Percentiles rank a stretch among this genome's conserved stretches.
Conservation (phyloP, 2,797 vertebrate species). For the Selene dorsalis region DNA sequence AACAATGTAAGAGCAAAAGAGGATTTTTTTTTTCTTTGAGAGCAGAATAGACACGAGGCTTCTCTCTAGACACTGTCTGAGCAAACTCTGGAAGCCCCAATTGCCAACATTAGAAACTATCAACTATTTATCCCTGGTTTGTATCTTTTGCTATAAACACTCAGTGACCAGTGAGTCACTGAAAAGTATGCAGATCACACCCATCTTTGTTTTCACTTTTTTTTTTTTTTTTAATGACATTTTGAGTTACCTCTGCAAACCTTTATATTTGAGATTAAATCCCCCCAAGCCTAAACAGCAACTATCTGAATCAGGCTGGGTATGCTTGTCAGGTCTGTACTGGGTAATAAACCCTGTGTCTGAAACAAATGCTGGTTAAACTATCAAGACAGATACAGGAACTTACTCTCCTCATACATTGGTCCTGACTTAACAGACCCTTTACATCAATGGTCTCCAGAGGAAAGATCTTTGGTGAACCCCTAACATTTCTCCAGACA, state of each 20-base stretch:
- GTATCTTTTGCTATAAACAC: neutral
- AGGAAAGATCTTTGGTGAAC: neutral
- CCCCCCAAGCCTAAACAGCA: neutral
- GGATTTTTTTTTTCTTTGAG: neutral
- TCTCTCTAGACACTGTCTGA: neutral
- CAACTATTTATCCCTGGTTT: neutral
- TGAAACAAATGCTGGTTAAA: neutral
- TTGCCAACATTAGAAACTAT: neutral
- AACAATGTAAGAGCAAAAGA: neutral
- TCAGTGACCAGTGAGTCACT: neutral
- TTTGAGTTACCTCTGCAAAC: neutral
- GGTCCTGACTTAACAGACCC: neutral
- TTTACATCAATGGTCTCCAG: neutral
- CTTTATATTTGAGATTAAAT: neutral
- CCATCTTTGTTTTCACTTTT: neutral
- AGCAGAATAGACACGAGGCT: slow-evolving; percentile 14
- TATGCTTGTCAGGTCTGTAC: neutral
- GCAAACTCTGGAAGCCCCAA: neutral
- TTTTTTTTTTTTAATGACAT: neutral
- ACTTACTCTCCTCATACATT: neutral
- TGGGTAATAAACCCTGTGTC: neutral
- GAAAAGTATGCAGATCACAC: neutral
- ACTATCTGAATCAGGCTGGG: neutral
- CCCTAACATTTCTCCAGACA: neutral
- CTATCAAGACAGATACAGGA: neutral